Conservation (phyloP, 1,140 invertebrate genomes). For the Pygmarrhopalites habei region DNA sequence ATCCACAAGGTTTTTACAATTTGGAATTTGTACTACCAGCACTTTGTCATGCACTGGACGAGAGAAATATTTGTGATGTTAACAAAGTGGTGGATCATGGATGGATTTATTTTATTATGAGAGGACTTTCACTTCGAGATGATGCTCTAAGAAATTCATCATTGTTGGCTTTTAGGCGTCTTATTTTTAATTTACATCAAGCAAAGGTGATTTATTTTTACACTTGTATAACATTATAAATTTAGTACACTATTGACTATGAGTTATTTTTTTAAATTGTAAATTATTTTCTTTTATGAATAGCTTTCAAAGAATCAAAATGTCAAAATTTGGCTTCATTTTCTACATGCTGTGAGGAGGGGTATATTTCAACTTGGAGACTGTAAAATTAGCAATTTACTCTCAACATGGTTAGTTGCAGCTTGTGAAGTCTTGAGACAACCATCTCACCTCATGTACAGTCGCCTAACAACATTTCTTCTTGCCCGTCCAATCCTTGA, state of each 20-base stretch:
- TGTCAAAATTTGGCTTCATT: slow-evolving; percentile 37
- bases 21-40: slow-evolving; percentile 35
- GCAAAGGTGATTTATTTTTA: too few relatives aligned
- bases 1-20: slow-evolving; percentile 29
- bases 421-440: slow-evolving; percentile 28
- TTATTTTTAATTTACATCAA: slow-evolving; percentile 29
- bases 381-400: slow-evolving; percentile 21
- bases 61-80: slow-evolving; percentile 38
- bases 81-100: slow-evolving; percentile 28
- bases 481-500: slow-evolving; percentile 38
- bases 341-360: slow-evolving; percentile 29
- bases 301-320: slow-evolving; percentile 23
- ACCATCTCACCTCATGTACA: slow-evolving; percentile 36
- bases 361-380: slow-evolving; percentile 27
- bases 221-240: too few relatives aligned
- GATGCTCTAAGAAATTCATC: slow-evolving; percentile 18
- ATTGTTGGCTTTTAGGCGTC: slow-evolving; percentile 26
- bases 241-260: too few relatives aligned
- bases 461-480: slow-evolving; percentile 27
- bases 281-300: too few relatives aligned
- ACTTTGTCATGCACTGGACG: slow-evolving; percentile 33
- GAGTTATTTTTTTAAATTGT: too few relatives aligned
- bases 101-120: slow-evolving; percentile 37
- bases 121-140: slow-evolving; percentile 31
- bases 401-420: slow-evolving; percentile 36